A percentile compares a stretch with the other conserved stretches of the same genome.
These are phyloP conservation scores for Eulemur coronatus DNA, from an alignment of 2,797 vertebrate genomes.

Conservation along the genomic window DNA sequence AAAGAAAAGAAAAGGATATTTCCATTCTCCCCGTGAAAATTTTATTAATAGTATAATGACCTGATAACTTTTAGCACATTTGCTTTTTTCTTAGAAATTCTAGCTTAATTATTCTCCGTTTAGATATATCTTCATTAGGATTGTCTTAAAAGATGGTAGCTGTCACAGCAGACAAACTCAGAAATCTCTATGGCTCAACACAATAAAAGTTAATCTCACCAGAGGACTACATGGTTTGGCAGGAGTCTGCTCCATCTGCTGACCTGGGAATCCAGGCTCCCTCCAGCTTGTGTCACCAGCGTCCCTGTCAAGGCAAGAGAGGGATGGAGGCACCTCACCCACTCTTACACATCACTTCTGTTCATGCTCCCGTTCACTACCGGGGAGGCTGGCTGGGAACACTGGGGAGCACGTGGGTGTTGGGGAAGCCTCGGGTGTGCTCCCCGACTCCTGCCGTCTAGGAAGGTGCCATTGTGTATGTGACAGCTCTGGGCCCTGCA, in stretches of 20 bases:
- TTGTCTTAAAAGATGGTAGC: background rate
- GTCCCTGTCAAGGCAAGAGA: background rate
- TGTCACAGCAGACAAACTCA: background rate
- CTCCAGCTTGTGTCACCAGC: background rate
- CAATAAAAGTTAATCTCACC: background rate
- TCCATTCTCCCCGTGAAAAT: background rate
- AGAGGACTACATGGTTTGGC: background rate
- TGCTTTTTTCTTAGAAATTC: background rate
- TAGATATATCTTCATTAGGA: background rate
- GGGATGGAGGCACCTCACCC: background rate
- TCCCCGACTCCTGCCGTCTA: background rate
- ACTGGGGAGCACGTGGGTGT: background rate
- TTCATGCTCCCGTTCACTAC: background rate
- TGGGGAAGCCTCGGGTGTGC: background rate
- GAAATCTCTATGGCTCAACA: background rate
- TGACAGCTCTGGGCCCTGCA: background rate
- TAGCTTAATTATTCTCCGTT: background rate
- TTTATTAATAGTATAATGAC: background rate
- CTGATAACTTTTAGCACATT: background rate
- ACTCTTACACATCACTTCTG: background rate
- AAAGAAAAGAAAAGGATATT: background rate
- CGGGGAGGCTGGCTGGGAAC: background rate
- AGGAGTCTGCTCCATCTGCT: background rate
- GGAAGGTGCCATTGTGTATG: background rate
- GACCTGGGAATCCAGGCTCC: background rate